phyloP scores from a whole-genome alignment of 2,797 vertebrate genomes.

The Periophthalmus magnuspinnatus region DNA sequence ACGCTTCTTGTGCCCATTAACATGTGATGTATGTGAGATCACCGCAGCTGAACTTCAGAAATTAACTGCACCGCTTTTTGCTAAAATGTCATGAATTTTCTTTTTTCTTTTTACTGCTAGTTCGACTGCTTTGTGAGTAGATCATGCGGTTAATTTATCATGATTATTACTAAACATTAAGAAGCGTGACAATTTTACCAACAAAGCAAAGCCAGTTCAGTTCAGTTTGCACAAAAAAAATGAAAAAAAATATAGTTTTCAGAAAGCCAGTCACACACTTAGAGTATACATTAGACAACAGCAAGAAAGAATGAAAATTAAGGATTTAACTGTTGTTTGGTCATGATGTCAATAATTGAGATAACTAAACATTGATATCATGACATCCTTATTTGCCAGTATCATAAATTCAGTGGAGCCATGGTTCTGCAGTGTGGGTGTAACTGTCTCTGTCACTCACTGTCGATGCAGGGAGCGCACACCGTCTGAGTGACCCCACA shows the following conservation, averaged over 20 bases:
- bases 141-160: too few species aligned
- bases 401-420: background rate
- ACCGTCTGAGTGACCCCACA: slow-evolving; percentile 86
- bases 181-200: too few species aligned
- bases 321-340: too few species aligned
- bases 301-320: too few species aligned
- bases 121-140: background rate
- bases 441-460: slow-evolving; percentile 78
- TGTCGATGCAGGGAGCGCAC: slow-evolving; percentile 90
- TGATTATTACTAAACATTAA: too few species aligned
- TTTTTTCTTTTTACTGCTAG: too few species aligned
- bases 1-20: background rate
- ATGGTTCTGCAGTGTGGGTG: background rate
- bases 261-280: too few species aligned
- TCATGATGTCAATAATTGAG: background rate
- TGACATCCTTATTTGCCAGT: background rate
- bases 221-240: too few species aligned
- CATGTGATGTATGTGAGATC: background rate
- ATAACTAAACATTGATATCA: background rate
- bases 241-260: too few species aligned
- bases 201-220: too few species aligned
- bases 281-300: too few species aligned
- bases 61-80: background rate
- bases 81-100: too few species aligned
- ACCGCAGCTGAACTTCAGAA: background rate